Percentiles rank a stretch among this genome's conserved stretches.
Evolutionary conservation across 2,888 invertebrate species (phyloP).

Genomic region (Aproaerema taeniolella): DNA sequence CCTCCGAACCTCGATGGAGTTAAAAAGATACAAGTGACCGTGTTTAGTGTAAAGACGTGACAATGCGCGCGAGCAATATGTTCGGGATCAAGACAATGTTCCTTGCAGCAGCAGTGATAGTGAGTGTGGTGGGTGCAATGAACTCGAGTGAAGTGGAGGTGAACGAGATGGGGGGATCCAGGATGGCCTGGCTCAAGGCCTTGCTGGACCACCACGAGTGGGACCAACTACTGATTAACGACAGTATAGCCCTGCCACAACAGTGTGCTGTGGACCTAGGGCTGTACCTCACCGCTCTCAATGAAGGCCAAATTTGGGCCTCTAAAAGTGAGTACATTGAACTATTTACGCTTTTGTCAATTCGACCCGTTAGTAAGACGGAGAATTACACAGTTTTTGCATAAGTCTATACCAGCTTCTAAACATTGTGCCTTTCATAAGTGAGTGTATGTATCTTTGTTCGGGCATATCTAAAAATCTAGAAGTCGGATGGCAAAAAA

Average conservation of each 20-base stretch:
- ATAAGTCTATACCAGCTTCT: too few species aligned
- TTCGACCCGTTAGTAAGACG: too few species aligned
- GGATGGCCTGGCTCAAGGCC: constrained; percentile 81
- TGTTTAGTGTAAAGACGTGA: constrained; percentile 2
- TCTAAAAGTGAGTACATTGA: constrained; percentile 88
- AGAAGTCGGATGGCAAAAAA: too few species aligned
- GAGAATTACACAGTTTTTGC: too few species aligned
- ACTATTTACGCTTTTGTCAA: not conserved
- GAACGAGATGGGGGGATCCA: constrained; percentile 36
- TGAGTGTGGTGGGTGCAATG: constrained; percentile 59
- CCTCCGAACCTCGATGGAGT: not conserved
- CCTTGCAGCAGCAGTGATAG: constrained; percentile 48
- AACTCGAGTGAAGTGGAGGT: constrained; percentile 38
- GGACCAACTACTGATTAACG: constrained; percentile 60
- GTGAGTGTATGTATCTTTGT: too few species aligned
- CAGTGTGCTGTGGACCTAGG: constrained; percentile 76
- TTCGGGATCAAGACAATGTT: constrained; percentile 45
- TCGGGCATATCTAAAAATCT: too few species aligned
- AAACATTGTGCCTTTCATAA: too few species aligned
- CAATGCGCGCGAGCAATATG: constrained; percentile 8
- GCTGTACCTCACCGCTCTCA: constrained; percentile 75
- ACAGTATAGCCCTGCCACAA: constrained; percentile 50
- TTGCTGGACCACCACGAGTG: constrained; percentile 82
- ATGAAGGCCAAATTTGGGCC: constrained; percentile 85
- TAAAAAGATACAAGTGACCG: too few species aligned